Base-by-base conservation (phyloP, 2,888 invertebrate genomes). In the Mellilla xanthometata region DNA sequence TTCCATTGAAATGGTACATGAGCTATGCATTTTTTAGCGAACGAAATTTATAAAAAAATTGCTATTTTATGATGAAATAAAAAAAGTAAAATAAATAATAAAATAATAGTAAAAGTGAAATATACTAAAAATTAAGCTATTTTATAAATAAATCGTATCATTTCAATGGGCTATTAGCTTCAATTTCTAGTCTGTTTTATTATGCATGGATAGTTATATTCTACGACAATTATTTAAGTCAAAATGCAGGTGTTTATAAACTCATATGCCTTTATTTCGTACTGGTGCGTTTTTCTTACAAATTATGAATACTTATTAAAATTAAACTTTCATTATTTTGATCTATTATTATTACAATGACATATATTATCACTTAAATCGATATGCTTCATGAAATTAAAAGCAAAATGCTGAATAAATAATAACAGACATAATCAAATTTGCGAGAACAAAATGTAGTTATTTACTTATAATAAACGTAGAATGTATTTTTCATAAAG, bases 181-280 rank as follows among this genome's bases (percentile, higher is more conserved):
- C n/a, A n/a, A n/a, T n/a, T n/a, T n/a, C n/a, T n/a, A n/a, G n/a
- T n/a, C n/a, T n/a, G n/a, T n/a, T 19, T 19, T 6, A 3, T 3
- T 1, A 1, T 19, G 4, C 15, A 5, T 19, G 2, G 3, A 19
- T 2, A 15, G 15, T 19, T 19, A 19, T 19, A 1, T 19, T 3
- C 1, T 5, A 19, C 3, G 6, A 6, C 6, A 19, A 5, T 1
- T 19, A 1, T 24, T 24, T 8, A 24, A 24, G 8, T 24, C 12
- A n/a, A 35, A 36, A 44, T 42, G 22, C 42, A 29, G 15, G 0
- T 22, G 40, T 64, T 52, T 83, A 86, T 82, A 88, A 88, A 88
- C 75, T 89, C 85, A 83, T 87, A 83, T 89, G 86, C 87, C 75
- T 89, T 89, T 88, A 89, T 89, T 88, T 86, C 88, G 80, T 88